Conservation (phyloP, 2,113 vertebrate species). For the Helogale parvula region DNA sequence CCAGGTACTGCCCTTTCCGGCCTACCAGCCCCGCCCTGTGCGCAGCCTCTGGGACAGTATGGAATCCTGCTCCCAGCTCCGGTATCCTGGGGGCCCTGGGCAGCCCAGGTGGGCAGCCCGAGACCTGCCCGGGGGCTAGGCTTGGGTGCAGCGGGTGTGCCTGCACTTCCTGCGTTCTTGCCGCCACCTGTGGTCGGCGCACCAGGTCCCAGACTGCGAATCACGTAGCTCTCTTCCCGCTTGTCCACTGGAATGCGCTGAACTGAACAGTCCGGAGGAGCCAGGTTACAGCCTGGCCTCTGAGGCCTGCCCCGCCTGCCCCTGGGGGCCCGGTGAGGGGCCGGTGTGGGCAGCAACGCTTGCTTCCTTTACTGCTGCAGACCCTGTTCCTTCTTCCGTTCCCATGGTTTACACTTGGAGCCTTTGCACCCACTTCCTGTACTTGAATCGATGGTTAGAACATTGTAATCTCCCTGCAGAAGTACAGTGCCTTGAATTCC, state of each 20-base stretch:
- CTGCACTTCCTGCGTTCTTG: slow-evolving; percentile 83
- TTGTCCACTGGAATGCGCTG: background rate
- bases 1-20: slow-evolving; percentile 82
- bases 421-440: slow-evolving; percentile 71
- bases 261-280: background rate
- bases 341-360: slow-evolving; percentile 47
- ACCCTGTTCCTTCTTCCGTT: slow-evolving; percentile 82
- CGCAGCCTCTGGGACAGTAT: slow-evolving; percentile 85
- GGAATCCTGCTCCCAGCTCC: slow-evolving; percentile 84
- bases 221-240: slow-evolving; percentile 82
- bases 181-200: slow-evolving; percentile 80
- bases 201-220: slow-evolving; percentile 82
- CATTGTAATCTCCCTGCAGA: slow-evolving; percentile 84
- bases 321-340: slow-evolving; percentile 43
- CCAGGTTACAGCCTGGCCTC: background rate
- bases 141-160: slow-evolving; percentile 81
- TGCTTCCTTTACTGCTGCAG: slow-evolving; percentile 76
- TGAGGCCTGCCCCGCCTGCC: background rate
- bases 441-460: slow-evolving; percentile 82
- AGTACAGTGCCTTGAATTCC: slow-evolving; percentile 94
- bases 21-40: slow-evolving; percentile 80
- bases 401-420: slow-evolving; percentile 59
- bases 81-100: slow-evolving; percentile 88
- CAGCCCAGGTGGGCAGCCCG: slow-evolving; percentile 76
- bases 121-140: slow-evolving; percentile 78